Evolutionary conservation across 35 echinoderm and acorn worm genomes (phyloP).

Genomic region (Acanthaster planci): DNA sequence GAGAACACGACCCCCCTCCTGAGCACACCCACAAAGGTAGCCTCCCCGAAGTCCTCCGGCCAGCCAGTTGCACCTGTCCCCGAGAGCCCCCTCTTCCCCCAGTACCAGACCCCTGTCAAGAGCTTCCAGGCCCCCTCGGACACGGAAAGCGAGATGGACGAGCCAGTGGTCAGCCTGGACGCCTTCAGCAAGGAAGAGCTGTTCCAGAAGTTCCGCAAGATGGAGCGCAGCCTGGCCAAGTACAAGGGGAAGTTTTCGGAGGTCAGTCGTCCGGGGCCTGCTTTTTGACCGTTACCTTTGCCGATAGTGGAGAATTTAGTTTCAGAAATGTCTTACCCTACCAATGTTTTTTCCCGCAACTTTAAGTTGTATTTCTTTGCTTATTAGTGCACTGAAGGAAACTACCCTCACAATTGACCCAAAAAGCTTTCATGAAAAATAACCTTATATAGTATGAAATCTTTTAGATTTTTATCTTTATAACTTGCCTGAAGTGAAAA

Average conservation of each 20-base stretch:
- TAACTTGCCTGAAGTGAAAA: too few relatives aligned
- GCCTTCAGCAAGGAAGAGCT: constrained; percentile 84
- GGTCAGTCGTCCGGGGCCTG: constrained; percentile 26
- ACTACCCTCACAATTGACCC: too few relatives aligned
- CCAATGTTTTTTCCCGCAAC: too few relatives aligned
- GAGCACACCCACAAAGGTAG: not conserved
- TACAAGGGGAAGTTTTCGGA: constrained; percentile 80
- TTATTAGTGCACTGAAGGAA: not conserved
- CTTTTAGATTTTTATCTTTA: too few relatives aligned
- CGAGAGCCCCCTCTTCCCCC: constrained; percentile 89
- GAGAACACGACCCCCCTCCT: constrained; percentile 3
- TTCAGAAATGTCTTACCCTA: not conserved
- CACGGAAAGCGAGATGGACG: constrained; percentile 95
- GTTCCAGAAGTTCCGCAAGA: constrained; percentile 62
- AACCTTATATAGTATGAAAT: too few relatives aligned
- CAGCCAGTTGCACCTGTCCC: not conserved
- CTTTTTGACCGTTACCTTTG: not conserved
- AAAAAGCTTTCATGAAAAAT: too few relatives aligned
- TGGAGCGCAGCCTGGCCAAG: constrained; percentile 76
- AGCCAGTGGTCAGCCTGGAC: constrained; percentile 67
- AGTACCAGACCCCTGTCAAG: constrained; percentile 86
- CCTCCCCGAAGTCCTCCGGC: constrained; percentile 28
- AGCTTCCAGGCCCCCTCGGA: constrained; percentile 85
- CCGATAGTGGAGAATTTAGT: not conserved
- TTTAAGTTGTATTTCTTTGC: too few relatives aligned